Evolutionary conservation across 1,140 invertebrate species (phyloP), one percentile per base, ranked within the genome.

Genomic region (Hormaphis cornu): DNA sequence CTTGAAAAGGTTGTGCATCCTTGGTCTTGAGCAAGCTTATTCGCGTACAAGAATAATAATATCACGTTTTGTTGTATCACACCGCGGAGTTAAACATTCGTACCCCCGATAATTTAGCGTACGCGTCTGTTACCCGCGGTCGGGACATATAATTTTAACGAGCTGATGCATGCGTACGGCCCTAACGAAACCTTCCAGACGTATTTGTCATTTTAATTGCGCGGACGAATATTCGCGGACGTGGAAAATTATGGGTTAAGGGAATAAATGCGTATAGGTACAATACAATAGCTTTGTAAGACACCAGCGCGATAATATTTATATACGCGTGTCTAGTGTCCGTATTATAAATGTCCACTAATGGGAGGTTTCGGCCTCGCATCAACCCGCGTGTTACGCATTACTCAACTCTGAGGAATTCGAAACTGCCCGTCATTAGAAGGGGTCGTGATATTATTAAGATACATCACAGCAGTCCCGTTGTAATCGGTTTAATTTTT

Each of bases 261-360:
- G 37, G 40, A 63, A 46, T 63, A 24, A n/a, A 6, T 46, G 24
- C 58, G 33, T 40, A 40, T 40, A n/a, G n/a, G n/a, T n/a, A n/a
- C n/a, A n/a, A n/a, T n/a, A n/a, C n/a, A n/a, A n/a, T n/a, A n/a
- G n/a, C n/a, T n/a, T n/a, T 20, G 46, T 44, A 46, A 63, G 44
- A 61, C 22, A 61, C 7, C 37, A 9, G n/a, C n/a, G 14, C 37
- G 14, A 14, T 40, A 26, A 42, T 59, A 59, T 61, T 20, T 59
- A 33, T 33, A 44, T 24, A 50, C 14, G 16, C 14, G 33, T 33
- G 2, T n/a, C 4, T 54, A 20, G 48, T 50, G 61, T 35, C n/a
- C 18, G 16, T 18, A 44, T 63, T 46, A 63, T 63, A 63, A 63
- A 63, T 63, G 59, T 48, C 59, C 28, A 63, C 59, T 63, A 46